These are phyloP conservation scores for Porites cylindrica DNA, from an alignment of 92 coral and sea anemone species.

Conservation along the genomic window DNA sequence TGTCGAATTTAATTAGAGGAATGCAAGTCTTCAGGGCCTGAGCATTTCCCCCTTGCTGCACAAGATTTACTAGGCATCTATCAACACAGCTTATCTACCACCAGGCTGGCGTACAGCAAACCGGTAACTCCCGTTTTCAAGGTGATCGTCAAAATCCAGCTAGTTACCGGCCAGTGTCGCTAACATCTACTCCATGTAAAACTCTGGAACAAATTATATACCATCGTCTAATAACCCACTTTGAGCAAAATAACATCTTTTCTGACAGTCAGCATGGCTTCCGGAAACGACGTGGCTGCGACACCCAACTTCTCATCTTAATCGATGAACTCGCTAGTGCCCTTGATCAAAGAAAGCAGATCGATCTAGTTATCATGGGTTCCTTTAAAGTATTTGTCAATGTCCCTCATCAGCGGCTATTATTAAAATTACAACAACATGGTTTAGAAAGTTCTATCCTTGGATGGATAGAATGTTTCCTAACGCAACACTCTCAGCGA, in stretches of 20 bases:
- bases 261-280: background rate
- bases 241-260: background rate
- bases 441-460: background rate
- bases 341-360: too few relatives aligned
- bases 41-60: background rate
- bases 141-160: constrained; percentile 13
- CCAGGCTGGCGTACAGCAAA: background rate
- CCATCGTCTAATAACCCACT: constrained; percentile 5
- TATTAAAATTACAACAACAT: background rate
- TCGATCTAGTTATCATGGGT: background rate
- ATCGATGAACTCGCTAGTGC: too few relatives aligned
- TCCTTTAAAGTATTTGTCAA: background rate
- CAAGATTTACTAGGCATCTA: background rate
- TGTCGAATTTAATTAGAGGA: too few relatives aligned
- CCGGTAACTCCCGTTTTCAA: background rate
- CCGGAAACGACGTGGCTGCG: background rate
- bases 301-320: constrained; percentile 1
- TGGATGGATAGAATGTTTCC: background rate
- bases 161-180: constrained; percentile 19
- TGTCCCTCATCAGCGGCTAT: background rate
- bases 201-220: constrained; percentile 26
- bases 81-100: background rate
- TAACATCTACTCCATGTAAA: constrained; percentile 19
- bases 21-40: too few relatives aligned
- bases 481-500: background rate